Percentiles rank a stretch among this genome's conserved stretches.
phyloP scores from a whole-genome alignment of 2,888 invertebrate species.

The Xylocampa areola region DNA sequence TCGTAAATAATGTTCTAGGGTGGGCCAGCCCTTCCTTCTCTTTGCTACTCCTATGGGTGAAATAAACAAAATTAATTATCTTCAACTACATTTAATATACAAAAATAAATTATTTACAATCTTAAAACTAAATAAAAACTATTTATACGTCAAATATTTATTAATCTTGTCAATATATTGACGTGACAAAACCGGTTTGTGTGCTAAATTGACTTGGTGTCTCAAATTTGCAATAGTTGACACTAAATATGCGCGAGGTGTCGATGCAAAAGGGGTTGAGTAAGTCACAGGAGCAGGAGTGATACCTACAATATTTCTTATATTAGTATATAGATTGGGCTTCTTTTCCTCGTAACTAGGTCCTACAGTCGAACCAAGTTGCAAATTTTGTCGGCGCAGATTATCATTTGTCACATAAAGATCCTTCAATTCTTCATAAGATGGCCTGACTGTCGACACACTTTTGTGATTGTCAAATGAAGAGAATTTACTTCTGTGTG shows the following conservation, averaged over 20 bases:
- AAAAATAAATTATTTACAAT: conserved; percentile 57
- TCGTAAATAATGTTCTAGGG: no score
- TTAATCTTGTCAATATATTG: conserved; percentile 81
- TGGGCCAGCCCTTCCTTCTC: no score
- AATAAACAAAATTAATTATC: not conserved
- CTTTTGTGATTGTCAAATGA: conserved; percentile 54
- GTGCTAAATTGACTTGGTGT: conserved; percentile 68
- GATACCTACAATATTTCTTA: conserved; percentile 62
- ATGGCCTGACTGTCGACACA: conserved; percentile 64
- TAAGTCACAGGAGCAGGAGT: conserved; percentile 35
- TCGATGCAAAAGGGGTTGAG: conserved; percentile 56
- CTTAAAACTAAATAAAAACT: conserved; percentile 33
- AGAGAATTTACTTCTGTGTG: conserved; percentile 74
- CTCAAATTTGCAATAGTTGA: conserved; percentile 78
- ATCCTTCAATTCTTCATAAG: conserved; percentile 72
- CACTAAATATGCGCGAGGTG: conserved; percentile 71
- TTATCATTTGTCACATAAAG: conserved; percentile 68
- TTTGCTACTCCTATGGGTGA: not conserved
- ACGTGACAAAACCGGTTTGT: conserved; percentile 75
- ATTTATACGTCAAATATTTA: conserved; percentile 79
- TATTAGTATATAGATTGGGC: conserved; percentile 74
- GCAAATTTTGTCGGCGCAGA: conserved; percentile 57
- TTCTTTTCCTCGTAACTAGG: conserved; percentile 66
- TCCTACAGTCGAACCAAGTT: conserved; percentile 64
- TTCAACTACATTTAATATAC: conserved; percentile 43